Evolutionary conservation across 1,140 invertebrate species (phyloP), one percentile per base, ranked within the genome.

Genomic region (Saccostrea glomerata): DNA sequence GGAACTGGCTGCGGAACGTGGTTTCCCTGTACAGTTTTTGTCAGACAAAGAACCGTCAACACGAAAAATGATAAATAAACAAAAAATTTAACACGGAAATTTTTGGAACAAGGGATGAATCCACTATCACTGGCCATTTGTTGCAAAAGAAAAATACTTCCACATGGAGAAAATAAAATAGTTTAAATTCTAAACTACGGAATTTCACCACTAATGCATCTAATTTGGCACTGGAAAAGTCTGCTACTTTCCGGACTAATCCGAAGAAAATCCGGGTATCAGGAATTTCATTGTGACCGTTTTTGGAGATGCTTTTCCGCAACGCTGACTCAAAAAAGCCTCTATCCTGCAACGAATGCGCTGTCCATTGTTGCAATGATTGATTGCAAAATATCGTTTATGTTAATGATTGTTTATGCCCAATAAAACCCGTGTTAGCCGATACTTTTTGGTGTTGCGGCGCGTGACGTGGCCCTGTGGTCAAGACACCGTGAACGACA

Each of bases 301-400:
- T 30, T 36, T 77, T 77, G 13, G 25, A 13, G 30, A 30, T 15
- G 13, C 2, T 25, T 77, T 77, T 36, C 11, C 4, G 23, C 70
- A 36, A 77, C 25, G 25, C 17, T n/a, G 60, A 66, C 23, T 13
- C 66, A 13, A 30, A 6, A 36, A 36, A 36, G 2, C 70, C 25
- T 77, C 25, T 36, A 77, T 12, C 58, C 9, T 77, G 13, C 70
- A 30, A 25, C 70, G 70, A 15, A 9, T 20, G 70, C 25, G 70
- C 11, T 77, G 70, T 77, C 15, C 25, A 36, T 77, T 36, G 20
- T 63, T n/a, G 30, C 13, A 30, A 36, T 77, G 70, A 77, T 77
- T 77, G 70, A 77, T 77, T 15, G 70, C 70, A 77, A 77, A 77
- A 77, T 77, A 77, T 77, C 70, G 25, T 36, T 77, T 77, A 77